A percentile compares a stretch with the other conserved stretches of the same genome.
Evolutionary conservation across 2,113 vertebrate species (phyloP).

Genomic region (Thinocorus orbignyianus): DNA sequence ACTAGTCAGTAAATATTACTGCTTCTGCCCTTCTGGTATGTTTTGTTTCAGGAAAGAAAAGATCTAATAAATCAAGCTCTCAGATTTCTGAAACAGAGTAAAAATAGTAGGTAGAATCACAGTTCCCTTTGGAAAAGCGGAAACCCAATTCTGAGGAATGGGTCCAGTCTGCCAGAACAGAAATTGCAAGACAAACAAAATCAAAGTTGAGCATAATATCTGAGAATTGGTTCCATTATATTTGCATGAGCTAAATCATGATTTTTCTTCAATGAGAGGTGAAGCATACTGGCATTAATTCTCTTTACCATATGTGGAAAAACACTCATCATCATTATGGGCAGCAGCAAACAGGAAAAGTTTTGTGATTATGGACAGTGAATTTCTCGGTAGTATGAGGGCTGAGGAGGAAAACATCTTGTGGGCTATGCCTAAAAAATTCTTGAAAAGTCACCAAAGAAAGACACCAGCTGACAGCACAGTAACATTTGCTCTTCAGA

Average conservation of each 20-base stretch:
- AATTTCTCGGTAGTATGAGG: background rate
- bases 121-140: background rate
- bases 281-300: background rate
- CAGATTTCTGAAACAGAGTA: background rate
- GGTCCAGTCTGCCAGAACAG: background rate
- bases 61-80: background rate
- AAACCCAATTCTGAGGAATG: rapidly evolving
- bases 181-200: background rate
- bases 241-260: background rate
- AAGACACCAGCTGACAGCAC: background rate
- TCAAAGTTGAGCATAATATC: background rate
- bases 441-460: background rate
- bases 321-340: rapidly evolving
- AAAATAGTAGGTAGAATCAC: background rate
- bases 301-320: background rate
- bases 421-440: background rate
- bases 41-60: too few species aligned
- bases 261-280: background rate
- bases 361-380: background rate
- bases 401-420: background rate
- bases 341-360: background rate
- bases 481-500: background rate
- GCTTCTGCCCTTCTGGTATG: background rate
- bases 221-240: background rate
- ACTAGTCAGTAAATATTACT: background rate